Percentiles rank a stretch among this genome's conserved stretches.
Evolutionary conservation across 2,113 vertebrate genomes (phyloP).

Genomic region (Jacana jacana): DNA sequence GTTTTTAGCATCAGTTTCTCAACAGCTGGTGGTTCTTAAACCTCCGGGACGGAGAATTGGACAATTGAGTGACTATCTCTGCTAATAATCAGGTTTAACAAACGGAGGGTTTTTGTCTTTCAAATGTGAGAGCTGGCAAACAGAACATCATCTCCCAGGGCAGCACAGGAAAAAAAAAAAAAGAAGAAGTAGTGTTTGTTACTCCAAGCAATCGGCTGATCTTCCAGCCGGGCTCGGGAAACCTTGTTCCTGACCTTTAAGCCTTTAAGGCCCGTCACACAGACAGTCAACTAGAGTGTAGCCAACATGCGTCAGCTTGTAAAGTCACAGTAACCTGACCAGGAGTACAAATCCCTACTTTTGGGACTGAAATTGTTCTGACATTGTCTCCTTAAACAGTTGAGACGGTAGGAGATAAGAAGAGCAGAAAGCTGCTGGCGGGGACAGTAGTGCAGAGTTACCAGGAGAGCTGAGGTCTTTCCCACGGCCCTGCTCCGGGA

Average conservation of each 20-base stretch:
- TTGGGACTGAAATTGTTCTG: slow-evolving; percentile 40
- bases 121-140: neutral
- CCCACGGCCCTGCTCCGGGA: neutral
- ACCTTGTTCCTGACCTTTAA: too few relatives aligned
- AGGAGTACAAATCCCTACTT: slow-evolving; percentile 49
- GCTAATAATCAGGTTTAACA: neutral
- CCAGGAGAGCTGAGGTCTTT: neutral
- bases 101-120: slow-evolving; percentile 1
- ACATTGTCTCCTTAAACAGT: slow-evolving; percentile 48
- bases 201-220: neutral
- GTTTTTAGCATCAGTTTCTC: neutral
- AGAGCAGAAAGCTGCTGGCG: neutral
- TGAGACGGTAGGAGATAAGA: slow-evolving; percentile 48
- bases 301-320: slow-evolving; percentile 29
- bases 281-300: neutral
- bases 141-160: neutral
- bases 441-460: slow-evolving; percentile 56
- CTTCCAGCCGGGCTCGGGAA: too few relatives aligned
- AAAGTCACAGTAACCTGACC: slow-evolving; percentile 43
- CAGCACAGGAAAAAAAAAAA: neutral
- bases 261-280: neutral
- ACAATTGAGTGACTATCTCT: neutral
- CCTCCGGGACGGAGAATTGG: neutral
- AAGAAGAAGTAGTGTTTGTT: neutral
- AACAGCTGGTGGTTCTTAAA: neutral